phyloP scores from a whole-genome alignment of 2,797 vertebrate genomes.

The Lagocephalus sceleratus region DNA sequence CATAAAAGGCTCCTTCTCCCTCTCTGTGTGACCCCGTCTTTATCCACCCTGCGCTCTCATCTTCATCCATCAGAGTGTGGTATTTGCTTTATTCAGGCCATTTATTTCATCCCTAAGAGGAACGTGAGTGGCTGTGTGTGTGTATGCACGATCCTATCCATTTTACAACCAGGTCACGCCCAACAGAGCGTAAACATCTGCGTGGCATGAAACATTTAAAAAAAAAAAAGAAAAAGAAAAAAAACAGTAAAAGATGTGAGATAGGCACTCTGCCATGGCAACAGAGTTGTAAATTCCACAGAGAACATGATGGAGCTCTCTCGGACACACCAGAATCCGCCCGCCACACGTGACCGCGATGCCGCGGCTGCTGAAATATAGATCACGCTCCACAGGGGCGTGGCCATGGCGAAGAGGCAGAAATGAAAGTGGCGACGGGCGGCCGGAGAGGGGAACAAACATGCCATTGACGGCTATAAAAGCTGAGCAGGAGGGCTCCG shows the following conservation, averaged over 20 bases:
- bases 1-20: slow-evolving; percentile 18
- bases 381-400: neutral
- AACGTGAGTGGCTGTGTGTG: slow-evolving; percentile 6
- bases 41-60: slow-evolving; percentile 6
- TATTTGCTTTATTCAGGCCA: neutral
- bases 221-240: slow-evolving; percentile 8
- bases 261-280: slow-evolving; percentile 29
- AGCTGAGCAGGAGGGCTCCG: slow-evolving; percentile 21
- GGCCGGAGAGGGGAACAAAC: slow-evolving; percentile 13
- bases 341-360: neutral
- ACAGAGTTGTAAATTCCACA: slow-evolving; percentile 44
- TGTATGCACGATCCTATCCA: neutral
- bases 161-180: slow-evolving; percentile 10
- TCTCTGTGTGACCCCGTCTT: slow-evolving; percentile 16
- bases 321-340: slow-evolving; percentile 6
- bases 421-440: neutral
- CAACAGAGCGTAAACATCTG: neutral
- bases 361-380: neutral
- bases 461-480: slow-evolving; percentile 25
- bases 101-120: neutral
- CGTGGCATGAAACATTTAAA: neutral
- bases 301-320: slow-evolving; percentile 6
- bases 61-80: slow-evolving; percentile 2
- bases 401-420: neutral
- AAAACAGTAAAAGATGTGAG: slow-evolving; percentile 33